Percentiles rank a stretch among this genome's conserved stretches.
phyloP scores from a whole-genome alignment of 2,113 vertebrate species.

The Dipodomys ordii region DNA sequence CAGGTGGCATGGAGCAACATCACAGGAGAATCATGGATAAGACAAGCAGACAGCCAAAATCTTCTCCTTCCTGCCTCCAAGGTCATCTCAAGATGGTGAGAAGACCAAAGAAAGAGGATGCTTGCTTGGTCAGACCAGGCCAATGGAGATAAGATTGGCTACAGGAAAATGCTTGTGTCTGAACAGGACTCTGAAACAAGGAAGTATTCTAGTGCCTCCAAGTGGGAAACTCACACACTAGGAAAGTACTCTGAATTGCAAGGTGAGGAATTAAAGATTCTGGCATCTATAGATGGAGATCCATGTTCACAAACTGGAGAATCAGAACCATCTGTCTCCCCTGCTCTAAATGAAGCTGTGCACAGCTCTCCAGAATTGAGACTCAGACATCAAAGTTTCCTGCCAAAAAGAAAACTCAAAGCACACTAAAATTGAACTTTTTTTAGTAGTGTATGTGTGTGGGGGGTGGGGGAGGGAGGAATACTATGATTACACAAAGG shows the following conservation, averaged over 20 bases:
- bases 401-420: background rate
- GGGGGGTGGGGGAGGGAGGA: background rate
- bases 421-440: background rate
- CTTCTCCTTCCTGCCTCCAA: too few relatives aligned
- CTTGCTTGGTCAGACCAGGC: background rate
- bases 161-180: background rate
- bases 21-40: too few relatives aligned
- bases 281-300: background rate
- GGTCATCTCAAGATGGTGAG: background rate
- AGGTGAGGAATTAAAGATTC: background rate
- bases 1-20: too few relatives aligned
- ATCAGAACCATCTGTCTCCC: background rate
- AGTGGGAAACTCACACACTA: constrained; percentile 19
- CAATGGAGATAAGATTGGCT: background rate
- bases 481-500: background rate
- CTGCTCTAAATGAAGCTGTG: background rate
- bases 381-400: background rate
- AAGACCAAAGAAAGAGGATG: background rate
- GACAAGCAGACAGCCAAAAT: too few relatives aligned
- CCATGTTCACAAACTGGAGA: background rate
- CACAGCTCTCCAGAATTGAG: background rate
- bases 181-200: background rate
- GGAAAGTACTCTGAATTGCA: background rate
- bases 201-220: constrained; percentile 41
- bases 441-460: background rate